Conservation (phyloP, 2,888 invertebrate species). For the Fragum fragum region DNA sequence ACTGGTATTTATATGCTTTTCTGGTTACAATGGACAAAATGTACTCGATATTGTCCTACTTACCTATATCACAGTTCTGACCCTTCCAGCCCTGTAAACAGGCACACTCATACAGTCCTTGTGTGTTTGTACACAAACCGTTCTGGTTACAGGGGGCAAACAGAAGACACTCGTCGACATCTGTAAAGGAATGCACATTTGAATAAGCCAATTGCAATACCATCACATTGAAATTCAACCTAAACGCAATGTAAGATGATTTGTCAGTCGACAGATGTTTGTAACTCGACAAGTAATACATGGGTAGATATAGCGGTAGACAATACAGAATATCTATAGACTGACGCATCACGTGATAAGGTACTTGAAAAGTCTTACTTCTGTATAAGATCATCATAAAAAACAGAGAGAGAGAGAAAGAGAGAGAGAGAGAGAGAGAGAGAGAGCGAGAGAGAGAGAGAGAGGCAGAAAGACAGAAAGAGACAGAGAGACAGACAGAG, state of each 20-base stretch:
- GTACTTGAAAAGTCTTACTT: too few species aligned
- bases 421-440: too few species aligned
- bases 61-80: neutral
- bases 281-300: neutral
- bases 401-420: too few species aligned
- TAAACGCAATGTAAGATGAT: neutral
- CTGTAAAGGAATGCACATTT: slow-evolving; percentile 31
- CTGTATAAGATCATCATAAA: too few species aligned
- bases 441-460: too few species aligned
- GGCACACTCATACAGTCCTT: slow-evolving; percentile 17
- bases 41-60: neutral
- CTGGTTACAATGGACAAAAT: neutral
- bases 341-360: too few species aligned
- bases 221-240: too few species aligned
- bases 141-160: slow-evolving; percentile 65
- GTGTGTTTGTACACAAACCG: slow-evolving; percentile 37
- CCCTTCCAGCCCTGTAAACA: neutral
- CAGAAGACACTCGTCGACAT: slow-evolving; percentile 59
- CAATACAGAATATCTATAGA: neutral
- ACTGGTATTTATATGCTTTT: neutral
- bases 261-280: neutral
- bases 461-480: too few species aligned
- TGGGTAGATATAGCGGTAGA: neutral
- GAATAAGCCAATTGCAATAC: neutral
- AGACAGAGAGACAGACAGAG: too few species aligned